Evolutionary conservation across 2,888 invertebrate species (phyloP).

Genomic region (Cerceris rybyensis): DNA sequence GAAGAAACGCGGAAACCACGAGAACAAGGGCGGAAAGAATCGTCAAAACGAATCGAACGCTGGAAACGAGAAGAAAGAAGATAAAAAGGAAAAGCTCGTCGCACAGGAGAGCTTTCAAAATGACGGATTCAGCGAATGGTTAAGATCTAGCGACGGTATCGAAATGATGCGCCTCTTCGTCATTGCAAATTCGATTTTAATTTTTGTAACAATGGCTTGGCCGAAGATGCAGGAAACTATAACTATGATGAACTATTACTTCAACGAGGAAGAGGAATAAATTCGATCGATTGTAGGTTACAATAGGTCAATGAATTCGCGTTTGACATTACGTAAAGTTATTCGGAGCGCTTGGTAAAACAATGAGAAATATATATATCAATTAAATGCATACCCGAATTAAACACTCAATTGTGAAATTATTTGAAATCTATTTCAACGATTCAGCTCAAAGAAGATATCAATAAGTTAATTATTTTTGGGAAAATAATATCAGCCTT

Average conservation of each 20-base stretch:
- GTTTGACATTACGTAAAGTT: neutral
- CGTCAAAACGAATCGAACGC: constrained; percentile 47
- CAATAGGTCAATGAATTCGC: neutral
- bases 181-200: constrained; percentile 88
- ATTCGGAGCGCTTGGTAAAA: neutral
- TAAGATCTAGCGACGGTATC: constrained; percentile 85
- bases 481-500: neutral
- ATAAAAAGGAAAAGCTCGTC: constrained; percentile 38
- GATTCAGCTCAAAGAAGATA: too few relatives aligned
- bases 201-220: constrained; percentile 89
- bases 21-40: constrained; percentile 58
- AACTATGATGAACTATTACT: constrained; percentile 81
- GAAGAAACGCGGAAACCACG: constrained; percentile 70
- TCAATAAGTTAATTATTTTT: too few relatives aligned
- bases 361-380: neutral
- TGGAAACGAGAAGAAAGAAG: constrained; percentile 46
- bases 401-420: neutral
- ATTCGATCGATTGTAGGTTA: neutral
- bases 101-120: constrained; percentile 73
- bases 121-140: constrained; percentile 78
- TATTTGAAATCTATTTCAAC: too few relatives aligned
- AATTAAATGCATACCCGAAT: neutral
- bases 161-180: constrained; percentile 92
- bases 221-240: constrained; percentile 87
- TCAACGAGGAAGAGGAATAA: constrained; percentile 70